Evolutionary conservation across 2,113 vertebrate species (phyloP).

Genomic region (Lucifuga dentata): DNA sequence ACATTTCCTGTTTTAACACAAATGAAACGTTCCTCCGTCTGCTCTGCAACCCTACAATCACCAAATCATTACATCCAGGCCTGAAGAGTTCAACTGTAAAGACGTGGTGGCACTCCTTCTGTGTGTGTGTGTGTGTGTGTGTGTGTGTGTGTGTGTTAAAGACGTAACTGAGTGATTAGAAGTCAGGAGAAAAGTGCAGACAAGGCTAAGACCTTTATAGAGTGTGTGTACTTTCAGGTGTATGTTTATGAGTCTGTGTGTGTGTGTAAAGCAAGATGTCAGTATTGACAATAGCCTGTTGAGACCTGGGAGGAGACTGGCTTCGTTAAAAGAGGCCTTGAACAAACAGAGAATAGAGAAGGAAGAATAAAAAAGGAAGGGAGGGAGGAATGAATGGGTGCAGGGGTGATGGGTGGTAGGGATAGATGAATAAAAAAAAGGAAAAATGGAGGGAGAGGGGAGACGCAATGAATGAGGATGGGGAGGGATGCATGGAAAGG

Average conservation of each 20-base stretch:
- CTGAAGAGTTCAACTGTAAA: conserved; percentile 19
- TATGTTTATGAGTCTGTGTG: conserved; percentile 35
- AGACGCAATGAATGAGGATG: background rate
- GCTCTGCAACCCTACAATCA: too few relatives aligned
- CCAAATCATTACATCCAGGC: conserved; percentile 11
- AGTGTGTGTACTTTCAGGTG: conserved; percentile 26
- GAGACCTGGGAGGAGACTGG: conserved; percentile 66
- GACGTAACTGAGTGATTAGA: conserved; percentile 39
- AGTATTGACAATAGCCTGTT: conserved; percentile 66
- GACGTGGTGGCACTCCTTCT: conserved; percentile 8
- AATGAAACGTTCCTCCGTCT: too few relatives aligned
- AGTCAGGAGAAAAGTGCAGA: conserved; percentile 49
- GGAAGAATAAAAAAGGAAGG: conserved; percentile 21
- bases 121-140: conserved; percentile 7
- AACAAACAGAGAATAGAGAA: conserved; percentile 69
- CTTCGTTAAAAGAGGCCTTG: conserved; percentile 72
- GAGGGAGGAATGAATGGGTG: background rate
- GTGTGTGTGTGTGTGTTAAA: conserved; percentile 35
- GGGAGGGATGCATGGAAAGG: conserved; percentile 3
- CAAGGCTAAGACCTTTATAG: conserved; percentile 46
- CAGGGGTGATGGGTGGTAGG: conserved; percentile 8
- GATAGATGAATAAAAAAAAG: background rate
- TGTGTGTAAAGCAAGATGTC: conserved; percentile 63
- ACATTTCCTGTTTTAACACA: too few relatives aligned
- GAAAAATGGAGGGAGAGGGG: background rate